Percentiles rank a stretch among this genome's conserved stretches.
Conservation (phyloP, 1,140 invertebrate genomes). For the Mactra quadrangularis region DNA sequence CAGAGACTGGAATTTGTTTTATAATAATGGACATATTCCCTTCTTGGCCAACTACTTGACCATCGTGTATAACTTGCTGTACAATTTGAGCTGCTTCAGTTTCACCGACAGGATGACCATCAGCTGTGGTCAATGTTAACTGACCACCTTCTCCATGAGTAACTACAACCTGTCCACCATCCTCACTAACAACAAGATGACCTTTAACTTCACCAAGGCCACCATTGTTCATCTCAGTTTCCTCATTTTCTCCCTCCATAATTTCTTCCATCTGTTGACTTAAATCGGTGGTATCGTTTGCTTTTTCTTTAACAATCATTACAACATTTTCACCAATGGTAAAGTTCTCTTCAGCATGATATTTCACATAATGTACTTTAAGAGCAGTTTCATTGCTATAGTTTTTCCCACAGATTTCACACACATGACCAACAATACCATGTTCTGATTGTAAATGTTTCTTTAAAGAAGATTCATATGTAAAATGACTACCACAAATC, state of each 20-base stretch:
- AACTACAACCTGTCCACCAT: conserved; percentile 37
- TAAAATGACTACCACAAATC: conserved; percentile 40
- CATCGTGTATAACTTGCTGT: conserved; percentile 55
- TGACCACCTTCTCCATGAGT: conserved; percentile 48
- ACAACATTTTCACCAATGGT: conserved; percentile 50
- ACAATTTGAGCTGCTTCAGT: conserved; percentile 50
- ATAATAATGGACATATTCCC: conserved; percentile 52
- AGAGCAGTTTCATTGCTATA: conserved; percentile 57
- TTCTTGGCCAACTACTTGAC: conserved; percentile 43
- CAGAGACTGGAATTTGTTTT: conserved; percentile 35
- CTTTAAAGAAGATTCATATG: conserved; percentile 57
- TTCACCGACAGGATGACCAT: conserved; percentile 18
- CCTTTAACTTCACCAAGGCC: conserved; percentile 2
- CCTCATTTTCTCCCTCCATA: conserved; percentile 40
- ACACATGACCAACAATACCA: conserved; percentile 50
- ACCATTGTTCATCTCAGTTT: conserved; percentile 4
- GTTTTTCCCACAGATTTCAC: conserved; percentile 54
- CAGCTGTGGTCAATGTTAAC: conserved; percentile 13
- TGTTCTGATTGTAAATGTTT: conserved; percentile 51
- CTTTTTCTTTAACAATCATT: conserved; percentile 52
- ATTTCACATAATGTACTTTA: conserved; percentile 51
- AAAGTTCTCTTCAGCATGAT: conserved; percentile 40
- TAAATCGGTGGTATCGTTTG: conserved; percentile 28
- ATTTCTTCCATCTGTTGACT: conserved; percentile 50
- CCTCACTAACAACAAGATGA: conserved; percentile 24